Percentiles rank a stretch among this genome's conserved stretches.
These are phyloP conservation scores for Noctua comes DNA, from an alignment of 2,888 invertebrate species.

Conservation along the genomic window DNA sequence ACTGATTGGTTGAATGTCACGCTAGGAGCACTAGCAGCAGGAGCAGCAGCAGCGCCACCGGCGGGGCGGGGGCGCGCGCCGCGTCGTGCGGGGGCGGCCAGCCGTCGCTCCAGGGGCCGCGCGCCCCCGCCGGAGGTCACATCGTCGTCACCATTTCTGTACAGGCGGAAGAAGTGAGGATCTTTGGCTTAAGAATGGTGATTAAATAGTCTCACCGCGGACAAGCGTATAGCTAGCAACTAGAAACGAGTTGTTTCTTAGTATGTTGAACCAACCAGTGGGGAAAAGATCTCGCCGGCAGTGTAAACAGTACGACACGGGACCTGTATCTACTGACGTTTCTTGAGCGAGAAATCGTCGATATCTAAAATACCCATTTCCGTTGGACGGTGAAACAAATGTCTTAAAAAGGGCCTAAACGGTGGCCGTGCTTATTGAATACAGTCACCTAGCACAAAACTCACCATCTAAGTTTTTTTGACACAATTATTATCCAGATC, in stretches of 20 bases:
- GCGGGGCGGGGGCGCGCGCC: slow-evolving; percentile 37
- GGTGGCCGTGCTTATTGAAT: not conserved
- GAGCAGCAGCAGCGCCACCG: slow-evolving; percentile 59
- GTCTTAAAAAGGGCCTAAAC: not conserved
- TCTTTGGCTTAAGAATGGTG: not conserved
- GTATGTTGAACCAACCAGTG: not conserved
- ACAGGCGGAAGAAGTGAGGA: not conserved
- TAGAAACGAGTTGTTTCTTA: not conserved
- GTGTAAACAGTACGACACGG: not conserved
- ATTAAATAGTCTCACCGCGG: not conserved
- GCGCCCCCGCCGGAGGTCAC: slow-evolving; percentile 84
- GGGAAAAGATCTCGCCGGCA: not conserved
- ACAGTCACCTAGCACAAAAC: not conserved
- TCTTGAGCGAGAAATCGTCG: not conserved
- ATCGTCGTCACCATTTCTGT: slow-evolving; percentile 87
- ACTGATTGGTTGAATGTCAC: slow-evolving; percentile 69
- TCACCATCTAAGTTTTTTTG: not conserved
- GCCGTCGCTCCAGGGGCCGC: slow-evolving; percentile 81
- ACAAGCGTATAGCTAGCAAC: not conserved
- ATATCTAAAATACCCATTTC: not conserved
- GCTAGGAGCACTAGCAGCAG: slow-evolving; percentile 69
- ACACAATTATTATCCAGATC: not conserved
- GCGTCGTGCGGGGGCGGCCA: slow-evolving; percentile 79
- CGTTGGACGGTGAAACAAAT: too few relatives aligned
- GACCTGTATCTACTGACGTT: not conserved